phyloP scores from a whole-genome alignment of 2,113 vertebrate species.

The Dryoscopus gambensis region DNA sequence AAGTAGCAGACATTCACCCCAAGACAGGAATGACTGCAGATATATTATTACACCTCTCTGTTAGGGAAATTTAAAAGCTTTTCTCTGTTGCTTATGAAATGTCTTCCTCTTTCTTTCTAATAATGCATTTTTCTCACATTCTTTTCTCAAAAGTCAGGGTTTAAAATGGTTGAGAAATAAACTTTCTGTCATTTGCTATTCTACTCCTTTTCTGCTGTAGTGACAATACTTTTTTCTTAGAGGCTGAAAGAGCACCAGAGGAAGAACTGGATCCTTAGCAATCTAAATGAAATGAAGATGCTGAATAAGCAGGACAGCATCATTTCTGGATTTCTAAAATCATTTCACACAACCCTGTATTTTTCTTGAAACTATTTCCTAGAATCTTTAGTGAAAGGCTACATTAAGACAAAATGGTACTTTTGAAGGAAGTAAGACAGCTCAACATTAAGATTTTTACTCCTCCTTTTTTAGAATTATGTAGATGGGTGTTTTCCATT shows the following conservation, averaged over 20 bases:
- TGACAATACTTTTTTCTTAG: not conserved
- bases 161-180: not conserved
- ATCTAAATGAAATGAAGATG: not conserved
- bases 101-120: not conserved
- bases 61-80: not conserved
- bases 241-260: not conserved
- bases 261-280: not conserved
- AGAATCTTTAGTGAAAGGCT: not conserved
- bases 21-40: not conserved
- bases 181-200: not conserved
- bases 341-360: not conserved
- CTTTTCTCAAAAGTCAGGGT: not conserved
- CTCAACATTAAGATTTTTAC: not conserved
- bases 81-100: not conserved
- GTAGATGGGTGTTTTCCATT: fast-evolving
- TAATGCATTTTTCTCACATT: not conserved
- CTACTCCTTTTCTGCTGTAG: not conserved
- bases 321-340: not conserved
- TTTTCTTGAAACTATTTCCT: not conserved
- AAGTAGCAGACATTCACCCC: not conserved
- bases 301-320: not conserved
- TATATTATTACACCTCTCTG: not conserved
- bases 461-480: not conserved
- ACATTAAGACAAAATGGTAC: not conserved
- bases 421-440: not conserved